Conservation (phyloP, 1,140 invertebrate species). For the Ephestia elutella region DNA sequence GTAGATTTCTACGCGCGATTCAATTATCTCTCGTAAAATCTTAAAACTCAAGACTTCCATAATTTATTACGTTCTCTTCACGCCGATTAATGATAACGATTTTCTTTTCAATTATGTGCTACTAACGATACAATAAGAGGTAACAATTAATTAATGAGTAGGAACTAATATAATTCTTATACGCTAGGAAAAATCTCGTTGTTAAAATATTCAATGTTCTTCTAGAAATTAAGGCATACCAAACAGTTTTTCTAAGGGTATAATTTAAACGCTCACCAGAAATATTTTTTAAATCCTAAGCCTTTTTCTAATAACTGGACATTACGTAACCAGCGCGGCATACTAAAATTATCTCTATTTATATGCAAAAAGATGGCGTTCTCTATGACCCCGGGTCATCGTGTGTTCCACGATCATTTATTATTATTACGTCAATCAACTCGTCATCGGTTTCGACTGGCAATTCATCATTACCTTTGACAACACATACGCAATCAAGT, state of each 20-base stretch:
- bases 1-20: not conserved
- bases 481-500: not conserved
- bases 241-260: too few relatives aligned
- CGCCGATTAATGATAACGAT: too few relatives aligned
- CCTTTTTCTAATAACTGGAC: not conserved
- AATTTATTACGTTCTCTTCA: too few relatives aligned
- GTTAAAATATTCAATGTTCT: too few relatives aligned
- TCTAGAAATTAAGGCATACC: not conserved
- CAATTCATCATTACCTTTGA: not conserved
- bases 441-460: not conserved
- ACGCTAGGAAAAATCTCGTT: too few relatives aligned
- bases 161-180: too few relatives aligned
- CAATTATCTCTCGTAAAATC: not conserved
- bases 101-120: too few relatives aligned
- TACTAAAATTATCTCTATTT: conserved; percentile 8
- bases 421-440: not conserved
- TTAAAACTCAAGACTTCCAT: not conserved
- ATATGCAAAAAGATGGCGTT: conserved; percentile 6
- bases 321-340: not conserved
- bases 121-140: too few relatives aligned
- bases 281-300: too few relatives aligned
- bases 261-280: too few relatives aligned
- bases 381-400: not conserved
- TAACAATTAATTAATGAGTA: too few relatives aligned
- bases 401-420: not conserved